Base-by-base conservation (phyloP, 2,797 vertebrate species). In the Esox lucius region DNA sequence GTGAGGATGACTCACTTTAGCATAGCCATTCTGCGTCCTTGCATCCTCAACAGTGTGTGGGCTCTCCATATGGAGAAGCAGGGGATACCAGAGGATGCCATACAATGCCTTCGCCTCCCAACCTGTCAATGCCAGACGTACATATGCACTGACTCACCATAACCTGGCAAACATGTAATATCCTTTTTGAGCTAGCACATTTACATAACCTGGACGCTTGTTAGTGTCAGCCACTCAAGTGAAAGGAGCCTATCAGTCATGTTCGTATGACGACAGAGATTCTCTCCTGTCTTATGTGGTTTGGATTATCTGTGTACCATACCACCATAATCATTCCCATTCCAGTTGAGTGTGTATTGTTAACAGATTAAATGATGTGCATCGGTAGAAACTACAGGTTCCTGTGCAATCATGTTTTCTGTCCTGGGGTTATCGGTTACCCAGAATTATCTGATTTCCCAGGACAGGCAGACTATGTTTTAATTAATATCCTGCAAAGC, bases 1-100 rank as follows among this genome's bases (percentile, higher is more conserved):
- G 56, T 31, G 31, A 65, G 48, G 68, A 74, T 83, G 76, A 85
- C 67, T 79, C 81, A 78, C 56, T 17, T 79, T 82, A 49, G 35
- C 26, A 1, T 66, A 66, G 64, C 12, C 15, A 65, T 28, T 64
- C 31, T 35, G 64, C 6, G 15, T 15, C 64, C 7, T 31, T 66
- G 28, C 26, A 17, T 66, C 64, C 64, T 33, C 64, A 66, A 13
- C 28, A 26, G 31, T 31, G 15, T 66, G 64, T 66, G 64, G 28
- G 64, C 64, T 66, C 15, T 66, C 64, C 16, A 17, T 66, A 33
- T 16, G 17, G 61, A 64, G 51, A 56, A 17, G 51, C 24, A 31
- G 26, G 4, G 61, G 61, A 62, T 56, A 17, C 6, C 11, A 31
- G 26, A 1, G 61, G 61, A 62, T 62, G 24, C 24, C 59, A 16